A percentile compares a stretch with the other conserved stretches of the same genome.
phyloP scores from a whole-genome alignment of 2,797 vertebrate genomes.

The Amazona finschi region DNA sequence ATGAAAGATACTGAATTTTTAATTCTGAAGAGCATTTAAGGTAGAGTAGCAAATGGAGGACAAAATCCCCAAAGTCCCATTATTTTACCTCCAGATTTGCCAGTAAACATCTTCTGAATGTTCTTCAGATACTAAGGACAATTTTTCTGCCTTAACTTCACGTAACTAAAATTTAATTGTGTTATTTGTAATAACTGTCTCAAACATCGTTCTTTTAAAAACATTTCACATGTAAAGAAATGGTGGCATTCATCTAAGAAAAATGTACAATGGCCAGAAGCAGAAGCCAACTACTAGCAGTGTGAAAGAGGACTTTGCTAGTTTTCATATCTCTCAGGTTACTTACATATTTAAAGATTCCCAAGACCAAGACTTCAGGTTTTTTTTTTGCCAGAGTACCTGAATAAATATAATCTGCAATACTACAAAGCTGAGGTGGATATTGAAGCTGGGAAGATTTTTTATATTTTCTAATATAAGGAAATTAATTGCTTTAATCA shows the following conservation, averaged over 20 bases:
- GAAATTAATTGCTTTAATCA: neutral
- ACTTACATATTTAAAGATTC: neutral
- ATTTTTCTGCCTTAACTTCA: neutral
- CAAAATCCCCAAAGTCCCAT: accelerated
- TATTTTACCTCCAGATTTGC: neutral
- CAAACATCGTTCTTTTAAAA: neutral
- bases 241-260: neutral
- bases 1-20: neutral
- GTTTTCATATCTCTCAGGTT: neutral
- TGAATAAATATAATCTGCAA: neutral
- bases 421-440: neutral
- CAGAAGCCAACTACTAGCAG: neutral
- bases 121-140: neutral
- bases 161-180: neutral
- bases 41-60: neutral
- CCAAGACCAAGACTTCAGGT: neutral
- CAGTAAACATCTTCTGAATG: neutral
- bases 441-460: neutral
- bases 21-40: neutral
- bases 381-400: neutral
- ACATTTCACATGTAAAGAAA: neutral
- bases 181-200: neutral
- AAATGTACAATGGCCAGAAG: neutral
- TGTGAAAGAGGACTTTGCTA: neutral
- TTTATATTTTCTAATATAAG: neutral